phyloP scores from a whole-genome alignment of 2,888 invertebrate species.

The Chymomyza caudatula region DNA sequence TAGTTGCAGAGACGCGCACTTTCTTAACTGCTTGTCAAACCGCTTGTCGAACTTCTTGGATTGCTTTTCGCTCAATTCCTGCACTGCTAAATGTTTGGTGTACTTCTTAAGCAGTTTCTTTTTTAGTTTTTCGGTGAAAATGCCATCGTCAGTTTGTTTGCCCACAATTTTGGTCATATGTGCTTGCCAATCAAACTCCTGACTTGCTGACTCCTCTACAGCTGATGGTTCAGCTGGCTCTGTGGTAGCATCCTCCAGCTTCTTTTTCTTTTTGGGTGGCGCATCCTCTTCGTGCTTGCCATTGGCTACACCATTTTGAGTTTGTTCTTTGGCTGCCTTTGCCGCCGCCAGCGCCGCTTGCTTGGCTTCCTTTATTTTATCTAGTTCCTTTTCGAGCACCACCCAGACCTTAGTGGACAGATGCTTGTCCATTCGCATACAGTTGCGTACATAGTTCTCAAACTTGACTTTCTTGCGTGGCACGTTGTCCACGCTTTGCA shows the following conservation, averaged over 20 bases:
- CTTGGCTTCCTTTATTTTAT: slow-evolving; percentile 76
- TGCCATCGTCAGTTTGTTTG: slow-evolving; percentile 79
- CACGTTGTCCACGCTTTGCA: slow-evolving; percentile 87
- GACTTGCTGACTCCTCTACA: slow-evolving; percentile 6
- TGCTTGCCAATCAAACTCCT: slow-evolving; percentile 63
- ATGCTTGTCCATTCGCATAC: slow-evolving; percentile 80
- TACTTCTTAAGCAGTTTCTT: slow-evolving; percentile 87
- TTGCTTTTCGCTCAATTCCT: slow-evolving; percentile 77
- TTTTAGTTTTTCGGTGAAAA: slow-evolving; percentile 85
- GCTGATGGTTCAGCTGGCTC: not conserved
- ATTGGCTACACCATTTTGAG: slow-evolving; percentile 9
- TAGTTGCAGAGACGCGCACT: slow-evolving; percentile 81
- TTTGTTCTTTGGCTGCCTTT: slow-evolving; percentile 34
- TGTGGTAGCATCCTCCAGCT: slow-evolving; percentile 28
- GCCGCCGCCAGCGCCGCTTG: slow-evolving; percentile 45
- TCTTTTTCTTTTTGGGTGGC: slow-evolving; percentile 46
- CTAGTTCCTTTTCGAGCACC: slow-evolving; percentile 80
- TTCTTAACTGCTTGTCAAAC: slow-evolving; percentile 85
- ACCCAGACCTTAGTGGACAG: slow-evolving; percentile 85
- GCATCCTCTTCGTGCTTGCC: slow-evolving; percentile 10
- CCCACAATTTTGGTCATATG: slow-evolving; percentile 57
- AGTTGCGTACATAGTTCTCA: slow-evolving; percentile 85
- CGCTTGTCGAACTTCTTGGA: slow-evolving; percentile 84
- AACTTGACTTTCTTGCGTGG: slow-evolving; percentile 92
- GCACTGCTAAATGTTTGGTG: slow-evolving; percentile 68